Conservation (phyloP, 64 coral and sea anemone genomes). For the Trachythela sp. region DNA sequence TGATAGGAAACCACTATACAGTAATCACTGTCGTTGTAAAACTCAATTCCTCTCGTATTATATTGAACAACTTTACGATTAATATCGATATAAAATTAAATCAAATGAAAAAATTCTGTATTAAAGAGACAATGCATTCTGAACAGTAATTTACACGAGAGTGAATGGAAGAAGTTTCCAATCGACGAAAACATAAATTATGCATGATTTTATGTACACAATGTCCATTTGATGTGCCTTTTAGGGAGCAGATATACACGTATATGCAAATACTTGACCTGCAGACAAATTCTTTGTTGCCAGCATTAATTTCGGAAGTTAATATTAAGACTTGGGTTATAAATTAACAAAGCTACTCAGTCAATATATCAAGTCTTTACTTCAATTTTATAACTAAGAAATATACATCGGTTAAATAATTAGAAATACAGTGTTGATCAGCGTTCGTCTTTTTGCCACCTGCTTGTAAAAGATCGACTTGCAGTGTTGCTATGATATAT, state of each 20-base stretch:
- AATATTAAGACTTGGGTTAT: neutral
- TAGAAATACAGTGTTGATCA: neutral
- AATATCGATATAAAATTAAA: too few relatives aligned
- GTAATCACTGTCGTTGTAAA: too few relatives aligned
- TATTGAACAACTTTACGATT: too few relatives aligned
- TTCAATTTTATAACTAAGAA: neutral
- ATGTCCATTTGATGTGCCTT: neutral
- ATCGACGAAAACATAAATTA: too few relatives aligned
- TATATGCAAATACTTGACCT: neutral
- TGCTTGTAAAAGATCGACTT: neutral
- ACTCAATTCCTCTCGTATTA: too few relatives aligned
- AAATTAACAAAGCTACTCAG: neutral
- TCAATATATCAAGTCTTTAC: neutral
- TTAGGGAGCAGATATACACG: neutral
- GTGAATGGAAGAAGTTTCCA: too few relatives aligned
- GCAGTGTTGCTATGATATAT: neutral
- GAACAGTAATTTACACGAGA: too few relatives aligned
- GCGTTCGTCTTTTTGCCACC: neutral
- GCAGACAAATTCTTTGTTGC: too few relatives aligned
- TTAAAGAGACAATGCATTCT: too few relatives aligned
- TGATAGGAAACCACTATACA: too few relatives aligned
- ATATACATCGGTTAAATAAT: neutral
- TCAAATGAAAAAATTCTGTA: too few relatives aligned
- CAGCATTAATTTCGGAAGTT: neutral
- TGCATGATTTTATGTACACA: neutral